Conservation (phyloP, 2,797 vertebrate species). For the Xenops minutus region DNA sequence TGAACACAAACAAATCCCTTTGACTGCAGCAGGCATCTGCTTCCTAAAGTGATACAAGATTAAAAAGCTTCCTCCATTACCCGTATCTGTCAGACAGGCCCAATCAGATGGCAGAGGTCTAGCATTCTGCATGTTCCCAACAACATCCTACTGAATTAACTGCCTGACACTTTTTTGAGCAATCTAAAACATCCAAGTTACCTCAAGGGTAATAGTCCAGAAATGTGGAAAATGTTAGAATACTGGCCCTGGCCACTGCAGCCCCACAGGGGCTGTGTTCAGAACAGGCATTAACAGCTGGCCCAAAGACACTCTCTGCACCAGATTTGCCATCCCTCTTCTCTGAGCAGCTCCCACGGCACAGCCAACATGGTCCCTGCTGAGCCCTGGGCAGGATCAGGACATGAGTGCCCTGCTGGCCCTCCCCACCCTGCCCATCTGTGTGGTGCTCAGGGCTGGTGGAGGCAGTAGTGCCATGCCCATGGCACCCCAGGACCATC, state of each 20-base stretch:
- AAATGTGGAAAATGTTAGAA: not conserved
- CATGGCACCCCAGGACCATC: too few species aligned
- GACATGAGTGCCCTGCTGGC: too few species aligned
- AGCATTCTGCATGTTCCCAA: not conserved
- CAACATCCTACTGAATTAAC: not conserved
- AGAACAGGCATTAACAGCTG: not conserved
- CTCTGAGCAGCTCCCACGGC: not conserved
- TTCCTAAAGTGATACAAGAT: accelerated
- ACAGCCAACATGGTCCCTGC: not conserved
- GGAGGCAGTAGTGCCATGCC: too few species aligned
- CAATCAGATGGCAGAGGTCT: not conserved
- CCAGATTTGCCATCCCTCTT: not conserved
- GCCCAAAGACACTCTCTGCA: not conserved
- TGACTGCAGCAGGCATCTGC: not conserved
- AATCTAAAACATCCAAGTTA: not conserved
- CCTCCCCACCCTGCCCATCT: too few species aligned
- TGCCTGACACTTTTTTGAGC: not conserved
- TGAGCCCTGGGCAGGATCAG: too few species aligned
- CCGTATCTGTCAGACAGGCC: not conserved
- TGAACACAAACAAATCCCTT: not conserved
- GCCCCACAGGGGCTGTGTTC: not conserved
- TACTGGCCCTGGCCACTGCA: not conserved
- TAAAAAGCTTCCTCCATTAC: not conserved
- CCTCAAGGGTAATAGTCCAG: not conserved
- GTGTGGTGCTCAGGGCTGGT: too few species aligned